Evolutionary conservation across 1,140 invertebrate genomes (phyloP).

Genomic region (Brevipalpus yothersi): DNA sequence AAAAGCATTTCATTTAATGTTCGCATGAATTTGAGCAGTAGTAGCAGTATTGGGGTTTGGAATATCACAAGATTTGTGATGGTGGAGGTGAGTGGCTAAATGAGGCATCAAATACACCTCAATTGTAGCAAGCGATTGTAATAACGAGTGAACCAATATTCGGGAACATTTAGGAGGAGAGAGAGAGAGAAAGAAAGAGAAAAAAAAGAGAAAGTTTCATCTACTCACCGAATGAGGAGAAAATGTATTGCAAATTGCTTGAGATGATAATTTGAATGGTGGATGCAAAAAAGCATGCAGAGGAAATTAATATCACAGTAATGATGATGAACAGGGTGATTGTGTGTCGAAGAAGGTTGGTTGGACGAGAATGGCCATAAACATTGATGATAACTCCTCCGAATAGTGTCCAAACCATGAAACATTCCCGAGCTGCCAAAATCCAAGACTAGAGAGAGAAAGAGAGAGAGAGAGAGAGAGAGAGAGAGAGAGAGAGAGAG

Average conservation of each 20-base stretch:
- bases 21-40: too few relatives aligned
- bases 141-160: too few relatives aligned
- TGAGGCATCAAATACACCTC: too few relatives aligned
- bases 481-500: too few relatives aligned
- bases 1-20: too few relatives aligned
- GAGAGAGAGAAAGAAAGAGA: background rate
- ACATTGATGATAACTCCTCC: conserved; percentile 57
- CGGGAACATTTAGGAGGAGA: too few relatives aligned
- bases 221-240: conserved; percentile 55
- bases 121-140: too few relatives aligned
- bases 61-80: too few relatives aligned
- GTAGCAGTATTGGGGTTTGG: too few relatives aligned
- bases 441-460: conserved; percentile 41
- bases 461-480: too few relatives aligned
- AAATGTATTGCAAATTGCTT: conserved; percentile 34
- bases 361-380: conserved; percentile 35
- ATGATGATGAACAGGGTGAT: background rate
- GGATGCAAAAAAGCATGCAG: conserved; percentile 44
- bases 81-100: too few relatives aligned
- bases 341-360: conserved; percentile 19
- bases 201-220: background rate
- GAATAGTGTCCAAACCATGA: conserved; percentile 67
- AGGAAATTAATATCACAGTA: conserved; percentile 38
- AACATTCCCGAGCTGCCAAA: conserved; percentile 58
- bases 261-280: conserved; percentile 35